phyloP scores from a whole-genome alignment of 2,888 invertebrate genomes.

The Chrysolina americana region DNA sequence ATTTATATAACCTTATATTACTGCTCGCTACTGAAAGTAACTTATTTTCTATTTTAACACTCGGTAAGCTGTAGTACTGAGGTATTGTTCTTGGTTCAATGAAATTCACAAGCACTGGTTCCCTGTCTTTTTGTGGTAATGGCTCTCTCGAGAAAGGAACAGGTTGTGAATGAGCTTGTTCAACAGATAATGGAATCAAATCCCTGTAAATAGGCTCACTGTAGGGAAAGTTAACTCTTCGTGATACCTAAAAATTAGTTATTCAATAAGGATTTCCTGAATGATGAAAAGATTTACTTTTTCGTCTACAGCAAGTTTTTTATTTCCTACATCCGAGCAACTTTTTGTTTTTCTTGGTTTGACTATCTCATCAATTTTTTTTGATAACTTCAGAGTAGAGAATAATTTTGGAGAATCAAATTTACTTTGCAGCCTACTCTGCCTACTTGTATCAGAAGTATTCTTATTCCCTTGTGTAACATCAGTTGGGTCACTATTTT shows the following conservation, averaged over 20 bases:
- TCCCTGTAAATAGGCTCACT: constrained; percentile 58
- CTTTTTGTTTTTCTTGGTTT: constrained; percentile 54
- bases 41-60: constrained; percentile 44
- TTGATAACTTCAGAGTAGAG: constrained; percentile 53
- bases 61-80: constrained; percentile 49
- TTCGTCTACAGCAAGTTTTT: constrained; percentile 55
- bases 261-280: not conserved
- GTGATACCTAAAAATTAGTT: constrained; percentile 54
- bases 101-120: constrained; percentile 55
- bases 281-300: constrained; percentile 51
- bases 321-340: constrained; percentile 51
- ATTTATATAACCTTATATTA: constrained; percentile 50
- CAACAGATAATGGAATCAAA: constrained; percentile 56
- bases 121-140: constrained; percentile 55
- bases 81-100: constrained; percentile 41
- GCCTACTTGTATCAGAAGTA: constrained; percentile 18
- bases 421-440: constrained; percentile 29
- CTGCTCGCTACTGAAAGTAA: constrained; percentile 30
- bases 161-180: constrained; percentile 44
- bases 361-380: constrained; percentile 55
- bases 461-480: constrained; percentile 1
- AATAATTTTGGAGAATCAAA: constrained; percentile 55
- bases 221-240: constrained; percentile 59
- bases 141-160: constrained; percentile 46
- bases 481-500: not conserved